A percentile compares a stretch with the other conserved stretches of the same genome.
Evolutionary conservation across 2,113 vertebrate genomes (phyloP).

Genomic region (Oceanodroma tethys): DNA sequence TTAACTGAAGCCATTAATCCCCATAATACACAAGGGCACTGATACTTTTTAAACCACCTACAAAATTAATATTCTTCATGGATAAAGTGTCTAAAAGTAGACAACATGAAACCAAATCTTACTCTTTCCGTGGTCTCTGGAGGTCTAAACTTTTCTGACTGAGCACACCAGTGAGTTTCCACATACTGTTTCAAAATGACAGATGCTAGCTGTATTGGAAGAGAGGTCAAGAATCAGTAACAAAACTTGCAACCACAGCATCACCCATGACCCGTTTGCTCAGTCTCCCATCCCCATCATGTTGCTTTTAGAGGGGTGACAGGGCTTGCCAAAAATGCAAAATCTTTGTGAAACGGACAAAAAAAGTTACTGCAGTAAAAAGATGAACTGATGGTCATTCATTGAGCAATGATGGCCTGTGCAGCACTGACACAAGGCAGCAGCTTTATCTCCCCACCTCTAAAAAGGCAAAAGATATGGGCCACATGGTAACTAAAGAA

Average conservation of each 20-base stretch:
- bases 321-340: neutral
- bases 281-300: neutral
- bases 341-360: neutral
- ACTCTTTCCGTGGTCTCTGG: slow-evolving; percentile 98
- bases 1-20: neutral
- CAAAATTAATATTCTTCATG: neutral
- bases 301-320: neutral
- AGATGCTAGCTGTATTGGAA: slow-evolving; percentile 83
- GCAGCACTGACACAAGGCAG: neutral
- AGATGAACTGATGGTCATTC: neutral
- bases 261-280: neutral
- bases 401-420: neutral
- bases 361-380: neutral
- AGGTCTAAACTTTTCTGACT: slow-evolving; percentile 95
- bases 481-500: neutral
- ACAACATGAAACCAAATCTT: neutral
- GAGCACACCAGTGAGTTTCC: slow-evolving; percentile 97
- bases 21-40: neutral
- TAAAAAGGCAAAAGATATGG: neutral
- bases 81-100: neutral
- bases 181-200: slow-evolving; percentile 98
- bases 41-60: neutral
- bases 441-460: neutral
- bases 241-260: neutral
- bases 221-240: neutral